Base-by-base conservation (phyloP, 2,888 invertebrate species). In the Xylota sylvarum region DNA sequence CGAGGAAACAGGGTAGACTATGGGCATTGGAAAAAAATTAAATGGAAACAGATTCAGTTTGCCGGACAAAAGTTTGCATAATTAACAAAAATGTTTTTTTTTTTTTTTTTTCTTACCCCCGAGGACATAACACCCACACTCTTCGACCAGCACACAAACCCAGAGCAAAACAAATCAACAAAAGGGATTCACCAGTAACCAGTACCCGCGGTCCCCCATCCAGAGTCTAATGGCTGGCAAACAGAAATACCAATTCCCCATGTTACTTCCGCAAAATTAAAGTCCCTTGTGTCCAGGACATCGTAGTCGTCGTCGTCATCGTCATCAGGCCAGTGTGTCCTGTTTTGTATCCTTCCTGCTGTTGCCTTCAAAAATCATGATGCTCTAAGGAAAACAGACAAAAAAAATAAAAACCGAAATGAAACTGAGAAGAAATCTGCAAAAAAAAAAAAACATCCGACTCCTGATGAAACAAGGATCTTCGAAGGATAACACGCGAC, bases 191-290 rank as follows among this genome's bases (percentile, higher is more conserved):
- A 73, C 46, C 27, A 43, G n/a, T n/a, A n/a, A n/a, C n/a, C n/a
- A n/a, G n/a, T n/a, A n/a, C n/a, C n/a, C n/a, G n/a, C n/a, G n/a
- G n/a, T n/a, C 12, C 27, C 30, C 23, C 35, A 27, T 4, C 50
- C 32, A 32, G n/a, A 43, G 40, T 60, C n/a, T 72, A 67, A 79
- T 84, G 37, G 67, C 60, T 84, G 64, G 65, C 70, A 81, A 81
- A 76, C 74, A 76, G 58, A 80, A 88, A 88, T 88, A 88, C 89
- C 89, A 89, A 91, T 91, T 91, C 90, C 89, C 90, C 90, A 90
- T 90, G 89, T 91, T 91, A 91, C 90, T 91, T 91, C 90, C 91
- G 90, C 90, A 90, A 91, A 91, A 91, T 91, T 91, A 89, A 90
- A 90, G 89, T 89, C 89, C 90, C 90, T 89, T 90, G 90, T 90